Conservation (phyloP, 2,113 vertebrate species). For the Notiomystis cincta region DNA sequence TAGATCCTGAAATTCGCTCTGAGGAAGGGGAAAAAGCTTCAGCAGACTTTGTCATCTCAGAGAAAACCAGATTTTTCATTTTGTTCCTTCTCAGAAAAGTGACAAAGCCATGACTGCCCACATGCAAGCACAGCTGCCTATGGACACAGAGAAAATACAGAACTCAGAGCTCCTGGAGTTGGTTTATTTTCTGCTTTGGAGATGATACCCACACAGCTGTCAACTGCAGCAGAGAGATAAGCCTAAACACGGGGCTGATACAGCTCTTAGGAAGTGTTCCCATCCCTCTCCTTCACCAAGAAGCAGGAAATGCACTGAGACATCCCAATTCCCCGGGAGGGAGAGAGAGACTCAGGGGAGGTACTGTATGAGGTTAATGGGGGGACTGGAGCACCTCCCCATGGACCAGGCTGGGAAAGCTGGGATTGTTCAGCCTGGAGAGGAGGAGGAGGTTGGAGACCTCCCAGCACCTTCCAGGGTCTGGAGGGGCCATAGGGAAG, state of each 20-base stretch:
- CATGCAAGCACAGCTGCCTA: neutral
- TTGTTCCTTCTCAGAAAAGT: neutral
- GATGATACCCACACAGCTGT: neutral
- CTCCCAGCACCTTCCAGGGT: neutral
- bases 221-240: neutral
- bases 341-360: neutral
- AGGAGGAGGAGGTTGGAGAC: neutral
- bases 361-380: accelerated
- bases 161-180: neutral
- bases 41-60: neutral
- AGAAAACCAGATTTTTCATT: neutral
- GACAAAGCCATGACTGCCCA: neutral
- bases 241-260: neutral
- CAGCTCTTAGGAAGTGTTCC: neutral
- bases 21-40: neutral
- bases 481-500: neutral
- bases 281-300: neutral
- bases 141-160: neutral
- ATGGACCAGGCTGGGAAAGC: neutral
- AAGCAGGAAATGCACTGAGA: neutral
- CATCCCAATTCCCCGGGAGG: neutral
- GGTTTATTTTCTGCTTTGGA: neutral
- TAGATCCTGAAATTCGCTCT: neutral
- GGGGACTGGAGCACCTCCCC: neutral
- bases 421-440: neutral